Base-by-base conservation (phyloP, 2,888 invertebrate genomes). In the Apamea monoglypha region DNA sequence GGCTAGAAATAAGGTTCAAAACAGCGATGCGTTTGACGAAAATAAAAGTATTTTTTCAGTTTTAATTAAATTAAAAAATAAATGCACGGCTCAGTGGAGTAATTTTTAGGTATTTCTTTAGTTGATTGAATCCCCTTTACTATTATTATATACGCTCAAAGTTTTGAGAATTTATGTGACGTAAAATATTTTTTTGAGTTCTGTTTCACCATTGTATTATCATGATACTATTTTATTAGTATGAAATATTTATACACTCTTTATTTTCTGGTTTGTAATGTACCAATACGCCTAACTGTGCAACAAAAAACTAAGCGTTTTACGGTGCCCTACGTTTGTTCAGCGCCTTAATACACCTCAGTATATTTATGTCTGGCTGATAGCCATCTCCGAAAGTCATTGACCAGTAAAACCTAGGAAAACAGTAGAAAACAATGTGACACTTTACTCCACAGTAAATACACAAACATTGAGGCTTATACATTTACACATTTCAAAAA, bases 381-480 rank as follows among this genome's bases (percentile, higher is more conserved):
- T 12, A 74, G 21, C 21, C 21, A 74, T 25, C 25, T n/a, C 5
- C 2, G 29, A 25, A 77, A 40, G 63, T 78, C 68, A 78, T 5
- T 63, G 56, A 67, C 77, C 77, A 66, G 44, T 47, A 66, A 76
- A 44, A 16, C 44, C 25, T 40, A 25, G 6, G 6, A 18, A 59
- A 56, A 76, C 32, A n/a, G n/a, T 66, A 66, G 32, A n/a, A 40
- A 16, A 29, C 1, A 74, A 50, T 76, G 44, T 47, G 76, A 47
- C n/a, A 47, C n/a, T 75, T 32, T 10, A 44, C 0, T 14, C 6
- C n/a, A 47, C 10, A 50, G 18, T 16, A 44, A 10, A 74, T 56
- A 50, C 18, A 50, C 50, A 75, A 12, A 74, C 6, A 29, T 29
- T 5, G 2, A 50, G 4, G 21, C 36, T 50, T 50, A 6, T 50